Percentiles rank a stretch among this genome's conserved stretches.
Conservation (phyloP, 2,797 vertebrate genomes). For the Gallinago stenura region DNA sequence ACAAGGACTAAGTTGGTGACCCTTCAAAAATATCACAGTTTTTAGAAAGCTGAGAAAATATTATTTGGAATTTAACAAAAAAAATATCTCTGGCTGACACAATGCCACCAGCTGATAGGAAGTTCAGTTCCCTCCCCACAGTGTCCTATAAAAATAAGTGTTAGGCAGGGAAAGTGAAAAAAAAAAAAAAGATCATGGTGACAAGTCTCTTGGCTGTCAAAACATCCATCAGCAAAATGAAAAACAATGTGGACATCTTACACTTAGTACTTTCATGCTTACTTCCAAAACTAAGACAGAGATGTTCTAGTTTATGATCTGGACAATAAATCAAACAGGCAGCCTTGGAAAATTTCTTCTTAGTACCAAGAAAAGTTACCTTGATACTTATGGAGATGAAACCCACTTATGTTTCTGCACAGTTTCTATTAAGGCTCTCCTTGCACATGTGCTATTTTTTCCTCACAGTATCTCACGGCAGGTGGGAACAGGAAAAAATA, state of each 20-base stretch:
- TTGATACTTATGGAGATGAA: not conserved
- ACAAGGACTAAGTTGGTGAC: not conserved
- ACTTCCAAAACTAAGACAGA: not conserved
- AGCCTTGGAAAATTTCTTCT: not conserved
- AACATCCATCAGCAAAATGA: conserved; percentile 22
- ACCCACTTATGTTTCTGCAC: not conserved
- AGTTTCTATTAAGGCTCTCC: conserved; percentile 15
- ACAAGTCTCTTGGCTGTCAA: conserved; percentile 33
- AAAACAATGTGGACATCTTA: conserved; percentile 23
- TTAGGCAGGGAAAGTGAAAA: not conserved
- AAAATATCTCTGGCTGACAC: not conserved
- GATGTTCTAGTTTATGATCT: not conserved
- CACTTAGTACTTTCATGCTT: not conserved
- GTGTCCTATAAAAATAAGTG: not conserved
- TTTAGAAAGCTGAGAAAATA: not conserved
- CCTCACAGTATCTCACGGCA: conserved; percentile 3
- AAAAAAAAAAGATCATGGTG: not conserved
- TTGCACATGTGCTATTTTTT: conserved; percentile 42
- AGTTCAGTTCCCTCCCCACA: not conserved
- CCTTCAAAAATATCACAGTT: not conserved
- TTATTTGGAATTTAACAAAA: not conserved
- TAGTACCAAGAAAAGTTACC: not conserved
- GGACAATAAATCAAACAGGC: conserved; percentile 51
- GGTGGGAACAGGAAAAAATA: conserved; percentile 52
- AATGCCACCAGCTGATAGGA: not conserved